These are phyloP conservation scores for Ophiothrix spiculata DNA, from an alignment of 35 echinoderm and acorn worm species.

Conservation along the genomic window DNA sequence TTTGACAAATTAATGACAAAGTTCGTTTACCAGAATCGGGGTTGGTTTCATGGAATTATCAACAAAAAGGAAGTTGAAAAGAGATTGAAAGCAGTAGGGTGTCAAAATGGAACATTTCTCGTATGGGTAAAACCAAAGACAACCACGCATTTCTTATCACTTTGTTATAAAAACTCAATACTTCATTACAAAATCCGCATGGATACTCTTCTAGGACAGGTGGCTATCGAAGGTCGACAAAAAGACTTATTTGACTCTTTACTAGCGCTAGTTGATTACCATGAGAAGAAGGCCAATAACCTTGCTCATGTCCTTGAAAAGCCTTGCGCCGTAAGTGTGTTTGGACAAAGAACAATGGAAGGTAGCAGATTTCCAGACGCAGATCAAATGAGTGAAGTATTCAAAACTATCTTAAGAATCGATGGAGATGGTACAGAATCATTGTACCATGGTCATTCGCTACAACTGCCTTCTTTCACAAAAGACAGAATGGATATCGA, in stretches of 20 bases:
- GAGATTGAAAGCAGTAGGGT: neutral
- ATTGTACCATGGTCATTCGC: too few relatives aligned
- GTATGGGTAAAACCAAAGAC: neutral
- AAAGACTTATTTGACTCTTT: neutral
- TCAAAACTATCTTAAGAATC: neutral
- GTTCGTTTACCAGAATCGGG: neutral
- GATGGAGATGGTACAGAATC: too few relatives aligned
- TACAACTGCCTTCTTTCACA: too few relatives aligned
- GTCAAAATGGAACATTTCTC: neutral
- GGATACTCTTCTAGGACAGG: neutral
- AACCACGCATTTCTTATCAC: neutral
- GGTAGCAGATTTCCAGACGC: neutral
- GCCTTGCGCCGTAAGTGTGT: neutral
- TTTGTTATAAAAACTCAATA: neutral
- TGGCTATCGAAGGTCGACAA: neutral
- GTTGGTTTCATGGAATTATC: neutral
- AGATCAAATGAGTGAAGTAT: neutral
- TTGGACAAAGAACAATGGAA: neutral
- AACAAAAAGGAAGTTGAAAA: neutral
- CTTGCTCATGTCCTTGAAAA: neutral
- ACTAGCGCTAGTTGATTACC: neutral
- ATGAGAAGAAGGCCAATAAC: neutral
- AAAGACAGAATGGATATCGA: too few relatives aligned
- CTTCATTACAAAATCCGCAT: neutral
- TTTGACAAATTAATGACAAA: neutral